Conservation (phyloP, 2,113 vertebrate genomes). For the Alouatta palliata region DNA sequence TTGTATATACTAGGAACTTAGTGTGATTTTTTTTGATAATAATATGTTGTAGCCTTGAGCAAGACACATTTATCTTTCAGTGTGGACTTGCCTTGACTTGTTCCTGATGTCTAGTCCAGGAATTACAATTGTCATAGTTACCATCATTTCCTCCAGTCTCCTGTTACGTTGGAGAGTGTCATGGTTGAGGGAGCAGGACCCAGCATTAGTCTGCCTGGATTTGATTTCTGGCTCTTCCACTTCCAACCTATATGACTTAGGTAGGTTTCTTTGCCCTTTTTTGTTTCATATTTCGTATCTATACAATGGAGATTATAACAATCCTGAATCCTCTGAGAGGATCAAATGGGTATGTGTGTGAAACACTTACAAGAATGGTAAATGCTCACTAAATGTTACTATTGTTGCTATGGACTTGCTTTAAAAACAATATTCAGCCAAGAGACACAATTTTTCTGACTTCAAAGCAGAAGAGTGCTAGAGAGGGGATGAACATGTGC, state of each 20-base stretch:
- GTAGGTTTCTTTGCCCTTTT: background rate
- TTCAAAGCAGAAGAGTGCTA: background rate
- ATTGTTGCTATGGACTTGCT: background rate
- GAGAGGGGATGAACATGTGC: background rate
- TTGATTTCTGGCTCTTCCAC: background rate
- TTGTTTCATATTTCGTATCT: background rate
- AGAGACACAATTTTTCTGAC: background rate
- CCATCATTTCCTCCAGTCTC: background rate
- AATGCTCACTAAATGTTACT: background rate
- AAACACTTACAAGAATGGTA: background rate
- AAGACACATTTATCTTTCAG: background rate
- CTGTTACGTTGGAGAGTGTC: rapidly evolving
- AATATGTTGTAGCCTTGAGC: background rate
- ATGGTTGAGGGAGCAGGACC: background rate
- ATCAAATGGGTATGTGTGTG: background rate
- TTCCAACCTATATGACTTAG: background rate
- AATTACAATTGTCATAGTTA: background rate
- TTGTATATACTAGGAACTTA: background rate
- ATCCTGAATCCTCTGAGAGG: background rate
- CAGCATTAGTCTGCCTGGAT: background rate
- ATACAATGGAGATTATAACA: background rate
- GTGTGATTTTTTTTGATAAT: background rate
- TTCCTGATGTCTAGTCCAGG: background rate
- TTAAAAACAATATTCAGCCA: background rate
- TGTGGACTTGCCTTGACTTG: background rate